Percentiles rank a stretch among this genome's conserved stretches.
phyloP scores from a whole-genome alignment of 2,888 invertebrate species.

The Oxycera nigricornis region DNA sequence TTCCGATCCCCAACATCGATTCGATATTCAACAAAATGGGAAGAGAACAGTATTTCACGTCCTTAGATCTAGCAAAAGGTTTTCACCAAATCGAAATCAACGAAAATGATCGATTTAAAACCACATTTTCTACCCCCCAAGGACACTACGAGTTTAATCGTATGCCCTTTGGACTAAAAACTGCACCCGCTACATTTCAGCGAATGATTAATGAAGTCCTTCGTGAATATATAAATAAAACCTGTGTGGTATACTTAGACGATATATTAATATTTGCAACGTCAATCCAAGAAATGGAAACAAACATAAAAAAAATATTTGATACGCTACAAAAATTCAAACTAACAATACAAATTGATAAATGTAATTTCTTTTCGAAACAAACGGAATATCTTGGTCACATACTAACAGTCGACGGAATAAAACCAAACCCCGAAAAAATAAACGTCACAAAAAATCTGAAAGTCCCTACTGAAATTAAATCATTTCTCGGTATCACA shows the following conservation, averaged over 20 bases:
- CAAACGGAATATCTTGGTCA: neutral
- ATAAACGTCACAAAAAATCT: neutral
- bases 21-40: neutral
- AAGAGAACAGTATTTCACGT: too few species aligned
- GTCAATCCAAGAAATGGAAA: too few species aligned
- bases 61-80: too few species aligned
- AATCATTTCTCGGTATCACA: neutral
- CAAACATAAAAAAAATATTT: neutral
- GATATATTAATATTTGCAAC: too few species aligned
- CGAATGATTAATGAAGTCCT: neutral
- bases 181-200: too few species aligned
- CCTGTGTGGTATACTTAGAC: neutral
- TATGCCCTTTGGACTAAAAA: too few species aligned
- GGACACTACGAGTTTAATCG: too few species aligned
- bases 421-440: conserved; percentile 2
- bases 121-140: neutral
- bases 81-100: neutral
- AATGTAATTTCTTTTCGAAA: neutral
- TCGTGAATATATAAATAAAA: neutral
- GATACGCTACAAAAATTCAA: neutral
- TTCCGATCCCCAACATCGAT: neutral
- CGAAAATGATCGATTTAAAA: neutral
- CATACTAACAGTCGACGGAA: too few species aligned
- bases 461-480: neutral
- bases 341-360: too few species aligned